A percentile compares a stretch with the other conserved stretches of the same genome.
Conservation (phyloP, 2,113 vertebrate genomes). For the Geococcyx californianus region DNA sequence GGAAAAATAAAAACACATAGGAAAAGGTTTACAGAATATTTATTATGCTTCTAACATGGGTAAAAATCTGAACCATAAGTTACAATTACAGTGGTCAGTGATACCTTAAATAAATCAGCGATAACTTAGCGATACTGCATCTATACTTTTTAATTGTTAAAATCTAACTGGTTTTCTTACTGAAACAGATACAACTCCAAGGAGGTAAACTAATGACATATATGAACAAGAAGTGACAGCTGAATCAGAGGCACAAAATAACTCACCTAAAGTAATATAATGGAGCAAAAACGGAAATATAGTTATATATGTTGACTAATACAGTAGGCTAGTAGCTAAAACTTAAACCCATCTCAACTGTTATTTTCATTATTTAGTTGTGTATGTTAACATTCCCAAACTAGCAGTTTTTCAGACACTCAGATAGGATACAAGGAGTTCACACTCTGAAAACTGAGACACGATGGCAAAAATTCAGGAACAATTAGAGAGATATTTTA, state of each 20-base stretch:
- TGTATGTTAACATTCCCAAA: background rate
- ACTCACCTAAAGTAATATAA: background rate
- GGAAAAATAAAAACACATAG: background rate
- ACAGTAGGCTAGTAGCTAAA: background rate
- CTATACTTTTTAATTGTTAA: background rate
- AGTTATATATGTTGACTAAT: background rate
- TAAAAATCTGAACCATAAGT: background rate
- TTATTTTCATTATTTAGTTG: background rate
- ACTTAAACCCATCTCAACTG: background rate
- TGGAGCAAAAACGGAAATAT: background rate
- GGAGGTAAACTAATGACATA: background rate
- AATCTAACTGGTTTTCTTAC: background rate
- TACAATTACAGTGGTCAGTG: background rate
- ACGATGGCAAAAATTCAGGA: background rate
- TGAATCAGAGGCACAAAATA: background rate
- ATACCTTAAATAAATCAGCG: background rate
- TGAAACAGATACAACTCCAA: background rate
- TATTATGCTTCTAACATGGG: background rate
- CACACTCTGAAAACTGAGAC: background rate
- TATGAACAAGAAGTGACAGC: background rate
- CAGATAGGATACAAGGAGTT: background rate
- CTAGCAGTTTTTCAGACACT: background rate
- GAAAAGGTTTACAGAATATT: background rate
- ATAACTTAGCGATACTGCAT: background rate
- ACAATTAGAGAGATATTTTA: background rate